These are phyloP conservation scores for Pituophis catenifer DNA, from an alignment of 2,113 vertebrate genomes.

Conservation along the genomic window DNA sequence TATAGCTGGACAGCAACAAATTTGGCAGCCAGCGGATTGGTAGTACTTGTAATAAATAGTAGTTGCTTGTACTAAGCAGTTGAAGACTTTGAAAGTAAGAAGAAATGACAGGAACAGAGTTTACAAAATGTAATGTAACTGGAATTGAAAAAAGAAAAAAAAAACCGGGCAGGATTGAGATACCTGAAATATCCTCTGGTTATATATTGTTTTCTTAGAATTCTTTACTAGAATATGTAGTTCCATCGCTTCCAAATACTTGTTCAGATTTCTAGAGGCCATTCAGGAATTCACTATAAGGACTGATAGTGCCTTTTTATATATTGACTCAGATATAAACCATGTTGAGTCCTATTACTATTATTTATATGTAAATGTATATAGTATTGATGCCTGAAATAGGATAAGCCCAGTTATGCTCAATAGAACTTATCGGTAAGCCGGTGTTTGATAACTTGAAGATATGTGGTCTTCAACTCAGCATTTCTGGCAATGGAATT, in stretches of 20 bases:
- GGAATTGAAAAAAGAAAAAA: background rate
- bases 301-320: background rate
- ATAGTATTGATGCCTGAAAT: background rate
- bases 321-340: background rate
- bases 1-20: constrained; percentile 44
- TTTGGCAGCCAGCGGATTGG: constrained; percentile 41
- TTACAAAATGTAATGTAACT: constrained; percentile 24
- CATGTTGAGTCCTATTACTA: background rate
- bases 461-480: background rate
- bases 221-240: background rate
- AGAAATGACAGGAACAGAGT: constrained; percentile 37
- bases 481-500: background rate
- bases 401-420: background rate
- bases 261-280: background rate
- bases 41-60: constrained; percentile 33
- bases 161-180: background rate
- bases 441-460: background rate
- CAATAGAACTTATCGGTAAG: background rate
- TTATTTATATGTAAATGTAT: background rate
- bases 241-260: background rate
- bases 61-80: constrained; percentile 34
- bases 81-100: background rate
- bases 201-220: background rate
- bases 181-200: background rate
- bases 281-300: background rate